These are phyloP conservation scores for Theristicus caerulescens DNA, from an alignment of 2,113 vertebrate genomes.

Conservation along the genomic window DNA sequence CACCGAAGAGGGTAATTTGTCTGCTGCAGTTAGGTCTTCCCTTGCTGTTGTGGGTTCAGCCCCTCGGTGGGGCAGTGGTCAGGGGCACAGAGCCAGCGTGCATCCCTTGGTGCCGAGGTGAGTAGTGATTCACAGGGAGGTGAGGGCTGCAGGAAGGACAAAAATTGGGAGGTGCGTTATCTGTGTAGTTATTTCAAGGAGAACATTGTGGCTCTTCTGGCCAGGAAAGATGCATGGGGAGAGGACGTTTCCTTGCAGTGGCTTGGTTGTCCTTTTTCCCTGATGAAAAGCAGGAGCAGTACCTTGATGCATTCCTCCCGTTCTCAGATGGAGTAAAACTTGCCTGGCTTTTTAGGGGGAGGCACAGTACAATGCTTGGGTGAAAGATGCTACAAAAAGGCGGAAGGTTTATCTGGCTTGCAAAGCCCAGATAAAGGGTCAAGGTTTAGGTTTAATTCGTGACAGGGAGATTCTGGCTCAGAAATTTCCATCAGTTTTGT, in stretches of 20 bases:
- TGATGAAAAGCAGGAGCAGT: not conserved
- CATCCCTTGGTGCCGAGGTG: accelerated
- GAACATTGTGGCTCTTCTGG: not conserved
- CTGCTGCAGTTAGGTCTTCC: not conserved
- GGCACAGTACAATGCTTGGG: not conserved
- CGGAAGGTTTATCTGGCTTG: not conserved
- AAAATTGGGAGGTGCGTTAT: accelerated
- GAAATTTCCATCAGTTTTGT: not conserved
- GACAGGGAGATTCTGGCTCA: not conserved
- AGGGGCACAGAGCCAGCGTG: accelerated
- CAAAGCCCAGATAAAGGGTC: not conserved
- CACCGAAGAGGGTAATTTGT: not conserved
- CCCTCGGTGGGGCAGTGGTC: not conserved
- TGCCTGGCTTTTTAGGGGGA: not conserved
- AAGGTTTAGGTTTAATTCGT: not conserved
- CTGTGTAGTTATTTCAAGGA: not conserved
- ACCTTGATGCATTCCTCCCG: accelerated
- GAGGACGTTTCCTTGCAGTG: not conserved
- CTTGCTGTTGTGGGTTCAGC: not conserved
- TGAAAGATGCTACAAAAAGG: not conserved
- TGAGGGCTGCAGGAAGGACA: not conserved
- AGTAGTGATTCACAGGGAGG: not conserved
- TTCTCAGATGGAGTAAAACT: not conserved
- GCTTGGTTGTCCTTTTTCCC: not conserved
- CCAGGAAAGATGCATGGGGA: not conserved